phyloP scores from a whole-genome alignment of 2,113 vertebrate species.

The Epinephelus moara region DNA sequence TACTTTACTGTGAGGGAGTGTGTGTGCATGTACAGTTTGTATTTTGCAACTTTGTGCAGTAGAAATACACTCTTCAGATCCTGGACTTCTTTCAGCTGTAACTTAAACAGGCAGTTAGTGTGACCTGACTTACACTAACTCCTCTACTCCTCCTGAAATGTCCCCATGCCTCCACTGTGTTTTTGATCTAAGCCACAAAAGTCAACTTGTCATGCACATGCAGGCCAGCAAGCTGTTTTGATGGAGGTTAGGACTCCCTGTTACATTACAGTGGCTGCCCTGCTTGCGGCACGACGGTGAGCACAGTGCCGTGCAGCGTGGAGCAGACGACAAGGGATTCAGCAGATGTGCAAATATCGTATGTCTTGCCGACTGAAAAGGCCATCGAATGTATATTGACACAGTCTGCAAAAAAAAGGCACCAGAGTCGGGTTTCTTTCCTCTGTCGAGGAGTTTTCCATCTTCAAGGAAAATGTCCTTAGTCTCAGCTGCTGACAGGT shows the following conservation, averaged over 20 bases:
- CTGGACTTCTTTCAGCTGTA: neutral
- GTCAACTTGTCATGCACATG: conserved; percentile 14
- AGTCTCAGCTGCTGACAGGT: conserved; percentile 74
- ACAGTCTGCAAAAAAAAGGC: conserved; percentile 74
- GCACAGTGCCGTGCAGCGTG: conserved; percentile 24
- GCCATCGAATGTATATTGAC: conserved; percentile 75
- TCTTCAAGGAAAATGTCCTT: conserved; percentile 71
- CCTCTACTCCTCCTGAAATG: conserved; percentile 13
- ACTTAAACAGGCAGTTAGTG: conserved; percentile 15
- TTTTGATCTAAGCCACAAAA: conserved; percentile 8
- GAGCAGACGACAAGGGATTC: conserved; percentile 73
- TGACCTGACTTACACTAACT: too few relatives aligned
- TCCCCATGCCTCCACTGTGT: neutral
- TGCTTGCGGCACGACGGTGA: neutral
- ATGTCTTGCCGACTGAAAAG: conserved; percentile 79
- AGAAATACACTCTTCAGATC: conserved; percentile 12
- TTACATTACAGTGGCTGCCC: conserved; percentile 42
- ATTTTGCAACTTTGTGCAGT: conserved; percentile 12
- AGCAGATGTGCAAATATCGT: conserved; percentile 83
- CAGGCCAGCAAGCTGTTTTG: conserved; percentile 22
- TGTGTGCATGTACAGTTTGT: neutral
- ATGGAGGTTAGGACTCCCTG: conserved; percentile 17
- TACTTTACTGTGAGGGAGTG: neutral
- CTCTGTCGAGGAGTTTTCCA: conserved; percentile 72
- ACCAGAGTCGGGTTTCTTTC: conserved; percentile 67